A percentile compares a stretch with the other conserved stretches of the same genome.
Conservation (phyloP, 2,888 invertebrate genomes). For the Colletes collaris region DNA sequence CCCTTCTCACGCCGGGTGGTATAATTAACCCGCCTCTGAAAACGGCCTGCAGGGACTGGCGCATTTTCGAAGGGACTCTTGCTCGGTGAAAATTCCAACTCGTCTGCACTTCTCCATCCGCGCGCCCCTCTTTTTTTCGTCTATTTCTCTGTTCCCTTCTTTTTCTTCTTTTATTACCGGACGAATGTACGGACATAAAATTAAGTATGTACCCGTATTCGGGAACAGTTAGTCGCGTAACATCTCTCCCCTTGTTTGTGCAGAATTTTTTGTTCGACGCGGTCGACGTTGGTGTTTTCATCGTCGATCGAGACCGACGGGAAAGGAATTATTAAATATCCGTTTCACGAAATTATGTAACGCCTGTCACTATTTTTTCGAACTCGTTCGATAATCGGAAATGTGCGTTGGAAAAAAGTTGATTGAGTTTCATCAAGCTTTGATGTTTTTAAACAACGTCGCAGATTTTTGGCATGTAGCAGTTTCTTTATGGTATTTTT, state of each 20-base stretch:
- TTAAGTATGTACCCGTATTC: slow-evolving; percentile 62
- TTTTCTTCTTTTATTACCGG: slow-evolving; percentile 20
- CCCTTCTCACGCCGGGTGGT: slow-evolving; percentile 66
- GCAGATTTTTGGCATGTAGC: too few relatives aligned
- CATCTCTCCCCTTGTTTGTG: slow-evolving; percentile 53
- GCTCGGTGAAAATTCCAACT: slow-evolving; percentile 67
- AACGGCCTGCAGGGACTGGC: slow-evolving; percentile 70
- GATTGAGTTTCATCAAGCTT: too few relatives aligned
- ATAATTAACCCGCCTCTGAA: slow-evolving; percentile 71
- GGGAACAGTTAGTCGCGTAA: slow-evolving; percentile 51
- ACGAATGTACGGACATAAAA: slow-evolving; percentile 64
- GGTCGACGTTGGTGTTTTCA: slow-evolving; percentile 18
- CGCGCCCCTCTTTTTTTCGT: slow-evolving; percentile 43
- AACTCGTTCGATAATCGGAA: too few relatives aligned
- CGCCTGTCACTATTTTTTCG: too few relatives aligned
- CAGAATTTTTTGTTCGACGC: slow-evolving; percentile 36
- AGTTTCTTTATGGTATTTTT: too few relatives aligned
- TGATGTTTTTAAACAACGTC: too few relatives aligned
- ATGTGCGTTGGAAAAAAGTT: too few relatives aligned
- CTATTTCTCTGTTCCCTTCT: slow-evolving; percentile 43
- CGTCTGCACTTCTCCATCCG: slow-evolving; percentile 65
- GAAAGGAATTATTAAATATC: too few relatives aligned
- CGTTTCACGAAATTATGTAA: too few relatives aligned
- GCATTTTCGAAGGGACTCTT: slow-evolving; percentile 70
- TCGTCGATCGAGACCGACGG: slow-evolving; percentile 10